phyloP scores from a whole-genome alignment of 1,140 invertebrate genomes.

The Drosophila virilis region DNA sequence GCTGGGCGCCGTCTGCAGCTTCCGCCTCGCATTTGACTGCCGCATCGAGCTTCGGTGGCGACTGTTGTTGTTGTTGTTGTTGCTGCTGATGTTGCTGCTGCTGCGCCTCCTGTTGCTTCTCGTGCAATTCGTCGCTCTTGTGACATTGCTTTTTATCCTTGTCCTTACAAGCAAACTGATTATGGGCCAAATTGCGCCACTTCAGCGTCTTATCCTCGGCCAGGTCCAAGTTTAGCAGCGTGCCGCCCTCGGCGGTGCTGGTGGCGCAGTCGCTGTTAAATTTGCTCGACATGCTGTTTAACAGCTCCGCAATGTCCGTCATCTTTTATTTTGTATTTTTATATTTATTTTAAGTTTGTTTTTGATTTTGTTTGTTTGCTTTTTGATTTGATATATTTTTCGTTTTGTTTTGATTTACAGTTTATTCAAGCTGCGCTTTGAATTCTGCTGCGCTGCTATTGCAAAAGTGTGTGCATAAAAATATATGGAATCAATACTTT shows the following conservation, averaged over 20 bases:
- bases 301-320: constrained; percentile 74
- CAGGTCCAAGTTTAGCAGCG: constrained; percentile 69
- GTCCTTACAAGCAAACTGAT: constrained; percentile 83
- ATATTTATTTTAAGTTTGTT: background rate
- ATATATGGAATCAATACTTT: constrained; percentile 39
- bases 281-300: constrained; percentile 77
- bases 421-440: constrained; percentile 24
- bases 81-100: constrained; percentile 1
- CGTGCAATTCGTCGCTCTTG: constrained; percentile 12
- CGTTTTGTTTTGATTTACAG: constrained; percentile 16
- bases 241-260: constrained; percentile 71
- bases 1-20: constrained; percentile 18
- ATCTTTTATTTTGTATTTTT: constrained; percentile 42
- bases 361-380: constrained; percentile 12
- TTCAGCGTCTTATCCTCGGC: constrained; percentile 82
- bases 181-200: constrained; percentile 80
- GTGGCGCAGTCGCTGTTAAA: constrained; percentile 80
- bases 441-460: constrained; percentile 17
- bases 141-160: constrained; percentile 67
- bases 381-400: constrained; percentile 3
- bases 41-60: constrained; percentile 26
- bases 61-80: background rate
- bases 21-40: constrained; percentile 58
- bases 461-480: constrained; percentile 15
- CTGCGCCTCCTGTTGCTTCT: constrained; percentile 24